Conservation (phyloP, 2,888 invertebrate genomes). For the Drosophila gaucha region DNA sequence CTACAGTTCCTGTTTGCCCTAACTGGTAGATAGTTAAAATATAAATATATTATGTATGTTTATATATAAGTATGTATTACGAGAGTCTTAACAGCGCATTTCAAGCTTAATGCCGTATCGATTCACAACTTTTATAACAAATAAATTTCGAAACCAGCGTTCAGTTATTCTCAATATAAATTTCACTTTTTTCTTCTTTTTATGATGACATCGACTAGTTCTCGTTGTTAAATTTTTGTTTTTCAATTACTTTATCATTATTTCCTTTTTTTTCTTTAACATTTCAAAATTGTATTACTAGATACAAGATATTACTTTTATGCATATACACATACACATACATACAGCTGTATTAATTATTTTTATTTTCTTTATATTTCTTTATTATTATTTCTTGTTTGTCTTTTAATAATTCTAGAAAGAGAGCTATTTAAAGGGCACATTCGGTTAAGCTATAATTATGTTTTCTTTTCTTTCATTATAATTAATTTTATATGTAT, state of each 20-base stretch:
- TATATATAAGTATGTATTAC: conserved; percentile 26
- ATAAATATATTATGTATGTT: conserved; percentile 8
- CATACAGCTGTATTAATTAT: conserved; percentile 35
- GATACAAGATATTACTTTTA: conserved; percentile 61
- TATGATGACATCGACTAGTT: conserved; percentile 70
- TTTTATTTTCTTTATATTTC: conserved; percentile 20
- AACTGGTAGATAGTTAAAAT: conserved; percentile 12
- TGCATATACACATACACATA: conserved; percentile 52
- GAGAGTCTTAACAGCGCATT: conserved; percentile 47
- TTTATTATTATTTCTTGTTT: conserved; percentile 43
- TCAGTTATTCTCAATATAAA: conserved; percentile 62
- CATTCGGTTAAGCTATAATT: conserved; percentile 85
- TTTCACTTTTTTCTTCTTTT: conserved; percentile 43
- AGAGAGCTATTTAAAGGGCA: conserved; percentile 85
- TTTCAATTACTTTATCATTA: conserved; percentile 11
- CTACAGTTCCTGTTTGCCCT: conserved; percentile 18
- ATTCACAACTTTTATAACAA: conserved; percentile 66
- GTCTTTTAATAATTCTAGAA: conserved; percentile 81
- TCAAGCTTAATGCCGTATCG: conserved; percentile 43
- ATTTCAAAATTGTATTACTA: conserved; percentile 66
- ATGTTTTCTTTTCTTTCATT: conserved; percentile 47
- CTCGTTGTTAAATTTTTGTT: conserved; percentile 55
- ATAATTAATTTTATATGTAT: conserved; percentile 27
- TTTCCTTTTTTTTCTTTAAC: conserved; percentile 41
- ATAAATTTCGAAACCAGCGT: conserved; percentile 75